Evolutionary conservation across 2,797 vertebrate genomes (phyloP), one percentile per base, ranked within the genome.

Genomic region (Alcedo atthis): DNA sequence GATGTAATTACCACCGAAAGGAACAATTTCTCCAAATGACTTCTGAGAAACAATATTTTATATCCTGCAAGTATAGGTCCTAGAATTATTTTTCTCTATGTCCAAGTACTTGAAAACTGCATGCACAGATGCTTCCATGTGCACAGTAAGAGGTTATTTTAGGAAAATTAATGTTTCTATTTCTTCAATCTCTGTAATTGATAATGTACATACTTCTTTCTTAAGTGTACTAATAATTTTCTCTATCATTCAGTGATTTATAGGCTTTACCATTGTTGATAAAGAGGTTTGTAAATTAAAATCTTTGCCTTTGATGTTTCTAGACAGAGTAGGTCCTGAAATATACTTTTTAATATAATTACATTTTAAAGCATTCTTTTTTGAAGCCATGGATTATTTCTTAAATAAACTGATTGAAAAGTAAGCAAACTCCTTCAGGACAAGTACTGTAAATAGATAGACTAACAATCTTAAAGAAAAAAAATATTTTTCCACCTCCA

Each of bases 321-420:
- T 90, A 87, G 82, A 67, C 53, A 88, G 45, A 71, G 15, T 62
- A 66, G 64, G 62, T 81, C 64, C 79, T 88, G 89, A 94, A 91
- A 49, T 63, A 78, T 33, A n/a, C 13, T 89, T 70, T 90, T 90
- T 96, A 95, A 73, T 55, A 78, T 66, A 87, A 89, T 63, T 89
- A 68, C 32, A 70, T 92, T 96, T 93, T 92, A 91, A 95, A 95
- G 64, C 25, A 79, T 32, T 95, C 62, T 82, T 81, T 93, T 86
- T 83, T 71, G 69, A 87, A 90, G 32, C 11, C 54, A 61, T 67
- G 49, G 22, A 12, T 43, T 92, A 85, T 88, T 95, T 90, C 64
- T 90, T 75, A 91, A 97, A 96, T 92, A 95, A 95, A 84, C 48
- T 43, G 6, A 77, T 85, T 9, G 8, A 67, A 96, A 94, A 81